Evolutionary conservation across 2,113 vertebrate species (phyloP).

Genomic region (Pogonocichla stellata): DNA sequence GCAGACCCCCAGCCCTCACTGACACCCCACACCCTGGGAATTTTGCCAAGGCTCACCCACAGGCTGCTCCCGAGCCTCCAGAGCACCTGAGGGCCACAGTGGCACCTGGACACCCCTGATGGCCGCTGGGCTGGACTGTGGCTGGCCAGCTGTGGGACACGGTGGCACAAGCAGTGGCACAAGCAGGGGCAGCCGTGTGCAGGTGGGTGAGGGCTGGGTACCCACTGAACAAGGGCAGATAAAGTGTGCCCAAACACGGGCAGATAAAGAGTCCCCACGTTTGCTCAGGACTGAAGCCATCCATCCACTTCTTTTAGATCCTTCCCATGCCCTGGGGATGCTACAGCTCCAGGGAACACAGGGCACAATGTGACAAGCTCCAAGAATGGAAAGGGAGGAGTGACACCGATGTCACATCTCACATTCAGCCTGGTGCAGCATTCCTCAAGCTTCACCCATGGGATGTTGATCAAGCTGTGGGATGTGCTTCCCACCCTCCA

Average conservation of each 20-base stretch:
- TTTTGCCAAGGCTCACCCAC: background rate
- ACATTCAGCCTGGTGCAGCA: background rate
- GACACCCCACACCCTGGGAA: rapidly evolving
- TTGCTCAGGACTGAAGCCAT: background rate
- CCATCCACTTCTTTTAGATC: too few species aligned
- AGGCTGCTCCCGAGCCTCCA: background rate
- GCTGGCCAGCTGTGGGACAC: rapidly evolving
- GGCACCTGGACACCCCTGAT: too few species aligned
- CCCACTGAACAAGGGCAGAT: rapidly evolving
- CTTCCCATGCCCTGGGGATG: background rate
- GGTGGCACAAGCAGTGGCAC: background rate
- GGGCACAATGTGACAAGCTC: background rate
- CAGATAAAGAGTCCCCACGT: background rate
- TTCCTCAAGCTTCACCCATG: rapidly evolving
- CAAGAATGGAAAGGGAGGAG: too few species aligned
- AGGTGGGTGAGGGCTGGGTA: too few species aligned
- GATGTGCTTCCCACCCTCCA: background rate
- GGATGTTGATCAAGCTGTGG: background rate
- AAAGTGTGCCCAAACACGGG: background rate
- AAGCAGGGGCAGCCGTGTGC: too few species aligned
- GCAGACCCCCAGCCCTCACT: rapidly evolving
- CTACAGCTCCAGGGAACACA: rapidly evolving
- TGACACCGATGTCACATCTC: rapidly evolving
- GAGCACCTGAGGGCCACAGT: background rate
- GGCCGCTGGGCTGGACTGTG: background rate